A percentile compares a stretch with the other conserved stretches of the same genome.
Conservation (phyloP, 2,797 vertebrate genomes). For the Notolabrus celidotus region DNA sequence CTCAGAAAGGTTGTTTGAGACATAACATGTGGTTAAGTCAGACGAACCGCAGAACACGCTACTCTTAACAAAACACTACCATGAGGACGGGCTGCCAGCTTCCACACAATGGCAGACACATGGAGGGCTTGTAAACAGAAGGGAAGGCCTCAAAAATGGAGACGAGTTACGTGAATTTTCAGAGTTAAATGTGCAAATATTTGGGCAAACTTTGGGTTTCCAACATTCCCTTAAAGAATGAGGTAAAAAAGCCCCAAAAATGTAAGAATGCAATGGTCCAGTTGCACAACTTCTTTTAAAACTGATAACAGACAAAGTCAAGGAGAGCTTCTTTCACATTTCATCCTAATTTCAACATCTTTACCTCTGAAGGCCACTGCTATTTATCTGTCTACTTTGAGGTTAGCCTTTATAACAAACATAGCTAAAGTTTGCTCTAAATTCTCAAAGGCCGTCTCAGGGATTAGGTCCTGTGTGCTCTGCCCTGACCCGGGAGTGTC, state of each 20-base stretch:
- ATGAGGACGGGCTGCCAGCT: constrained; percentile 51
- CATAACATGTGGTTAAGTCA: constrained; percentile 69
- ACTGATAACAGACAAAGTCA: constrained; percentile 27
- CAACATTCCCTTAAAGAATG: too few relatives aligned
- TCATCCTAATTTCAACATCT: constrained; percentile 29
- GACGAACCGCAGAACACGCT: constrained; percentile 57
- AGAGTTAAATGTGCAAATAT: constrained; percentile 7
- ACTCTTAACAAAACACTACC: constrained; percentile 62
- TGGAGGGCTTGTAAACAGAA: constrained; percentile 36
- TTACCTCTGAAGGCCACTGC: constrained; percentile 47
- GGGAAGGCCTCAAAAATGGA: background rate
- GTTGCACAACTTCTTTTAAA: constrained; percentile 3
- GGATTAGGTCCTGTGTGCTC: constrained; percentile 25
- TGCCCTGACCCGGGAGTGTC: constrained; percentile 46
- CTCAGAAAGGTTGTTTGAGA: constrained; percentile 66
- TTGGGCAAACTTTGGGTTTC: background rate
- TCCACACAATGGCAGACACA: constrained; percentile 40
- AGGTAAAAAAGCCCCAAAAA: background rate
- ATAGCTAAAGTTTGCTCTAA: constrained; percentile 15
- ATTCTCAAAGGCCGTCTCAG: constrained; percentile 29
- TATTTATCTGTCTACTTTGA: constrained; percentile 40
- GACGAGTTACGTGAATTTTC: background rate
- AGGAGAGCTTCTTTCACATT: constrained; percentile 16
- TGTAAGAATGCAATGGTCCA: background rate
- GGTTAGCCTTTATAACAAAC: constrained; percentile 62